phyloP scores from a whole-genome alignment of 2,113 vertebrate species.

The Microtus montanus region DNA sequence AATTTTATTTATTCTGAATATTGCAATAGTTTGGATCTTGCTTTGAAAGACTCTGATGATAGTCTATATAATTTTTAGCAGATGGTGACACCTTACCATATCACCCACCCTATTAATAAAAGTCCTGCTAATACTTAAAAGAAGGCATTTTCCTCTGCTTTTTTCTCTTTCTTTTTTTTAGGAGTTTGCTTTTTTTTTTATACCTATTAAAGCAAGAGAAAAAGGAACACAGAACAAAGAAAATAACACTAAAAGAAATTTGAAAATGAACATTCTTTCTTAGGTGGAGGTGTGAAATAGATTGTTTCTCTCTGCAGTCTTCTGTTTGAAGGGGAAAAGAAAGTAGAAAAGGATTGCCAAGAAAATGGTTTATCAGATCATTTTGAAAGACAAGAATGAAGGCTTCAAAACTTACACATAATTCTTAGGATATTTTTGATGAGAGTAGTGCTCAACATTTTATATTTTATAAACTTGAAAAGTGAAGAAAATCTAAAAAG shows the following conservation, averaged over 20 bases:
- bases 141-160: background rate
- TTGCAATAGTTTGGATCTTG: background rate
- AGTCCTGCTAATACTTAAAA: conserved; percentile 18
- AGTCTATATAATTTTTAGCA: conserved; percentile 34
- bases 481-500: conserved; percentile 67
- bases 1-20: background rate
- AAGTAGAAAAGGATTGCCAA: conserved; percentile 12
- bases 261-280: background rate
- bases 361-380: background rate
- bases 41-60: background rate
- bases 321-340: conserved; percentile 12
- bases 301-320: background rate
- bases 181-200: conserved; percentile 11
- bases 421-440: conserved; percentile 42
- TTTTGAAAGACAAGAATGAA: conserved; percentile 69
- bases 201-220: conserved; percentile 35
- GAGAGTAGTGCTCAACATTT: conserved; percentile 44
- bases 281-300: conserved; percentile 7
- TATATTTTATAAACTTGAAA: conserved; percentile 65
- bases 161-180: background rate
- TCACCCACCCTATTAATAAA: conserved; percentile 42
- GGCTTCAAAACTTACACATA: conserved; percentile 45
- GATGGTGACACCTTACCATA: conserved; percentile 18
- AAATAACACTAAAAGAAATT: background rate
- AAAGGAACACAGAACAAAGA: conserved; percentile 5